Percentiles rank a stretch among this genome's conserved stretches.
phyloP scores from a whole-genome alignment of 2,113 vertebrate species.

The Mastomys coucha region DNA sequence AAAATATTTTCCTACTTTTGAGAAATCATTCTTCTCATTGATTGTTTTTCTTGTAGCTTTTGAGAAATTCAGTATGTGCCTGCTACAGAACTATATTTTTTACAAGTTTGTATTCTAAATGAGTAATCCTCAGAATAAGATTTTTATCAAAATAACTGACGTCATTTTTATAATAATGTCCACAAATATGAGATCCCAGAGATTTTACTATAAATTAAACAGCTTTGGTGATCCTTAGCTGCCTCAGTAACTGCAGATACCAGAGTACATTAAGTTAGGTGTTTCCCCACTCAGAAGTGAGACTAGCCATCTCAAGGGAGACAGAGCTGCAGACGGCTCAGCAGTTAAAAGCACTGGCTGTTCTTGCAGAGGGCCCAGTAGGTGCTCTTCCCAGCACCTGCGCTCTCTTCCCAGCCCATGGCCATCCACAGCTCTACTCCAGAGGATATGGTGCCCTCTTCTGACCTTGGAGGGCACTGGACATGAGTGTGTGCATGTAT shows the following conservation, averaged over 20 bases:
- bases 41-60: constrained; percentile 35
- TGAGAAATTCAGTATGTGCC: constrained; percentile 54
- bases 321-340: not conserved
- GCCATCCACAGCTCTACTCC: not conserved
- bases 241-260: constrained; percentile 24
- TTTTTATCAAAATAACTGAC: constrained; percentile 51
- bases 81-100: constrained; percentile 38
- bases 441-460: not conserved
- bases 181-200: constrained; percentile 37
- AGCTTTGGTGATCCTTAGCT: constrained; percentile 44
- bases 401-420: not conserved
- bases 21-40: constrained; percentile 36
- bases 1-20: constrained; percentile 49
- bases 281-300: constrained; percentile 64
- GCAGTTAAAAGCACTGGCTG: not conserved
- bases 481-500: not conserved
- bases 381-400: not conserved
- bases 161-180: not conserved
- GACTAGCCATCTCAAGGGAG: constrained; percentile 44
- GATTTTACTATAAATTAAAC: not conserved
- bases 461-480: not conserved
- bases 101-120: constrained; percentile 30
- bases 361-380: not conserved
- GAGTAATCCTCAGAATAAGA: constrained; percentile 39
- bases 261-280: constrained; percentile 29